Conservation (phyloP, 2,888 invertebrate genomes). For the Ernsta delagoae region DNA sequence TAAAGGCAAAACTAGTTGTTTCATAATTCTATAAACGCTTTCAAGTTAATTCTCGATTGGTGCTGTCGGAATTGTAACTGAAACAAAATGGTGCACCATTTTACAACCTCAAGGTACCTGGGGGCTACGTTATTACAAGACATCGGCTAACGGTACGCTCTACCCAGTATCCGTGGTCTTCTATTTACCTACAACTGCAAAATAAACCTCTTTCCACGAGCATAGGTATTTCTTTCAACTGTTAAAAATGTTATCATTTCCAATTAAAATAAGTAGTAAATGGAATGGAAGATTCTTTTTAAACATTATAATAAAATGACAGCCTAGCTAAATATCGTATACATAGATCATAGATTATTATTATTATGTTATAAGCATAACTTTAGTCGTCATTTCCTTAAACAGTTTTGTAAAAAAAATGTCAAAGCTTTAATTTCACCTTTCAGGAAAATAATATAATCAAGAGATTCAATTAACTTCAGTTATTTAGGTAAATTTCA, state of each 20-base stretch:
- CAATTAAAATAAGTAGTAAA: too few species aligned
- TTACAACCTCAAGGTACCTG: not conserved
- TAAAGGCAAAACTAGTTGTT: too few species aligned
- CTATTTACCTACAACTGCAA: slow-evolving; percentile 30
- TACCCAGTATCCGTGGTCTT: slow-evolving; percentile 14
- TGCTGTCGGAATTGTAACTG: not conserved
- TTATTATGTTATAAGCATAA: too few species aligned
- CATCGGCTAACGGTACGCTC: slow-evolving; percentile 22
- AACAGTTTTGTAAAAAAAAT: not conserved
- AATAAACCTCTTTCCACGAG: slow-evolving; percentile 20
- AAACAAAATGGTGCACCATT: not conserved
- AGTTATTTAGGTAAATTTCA: too few species aligned
- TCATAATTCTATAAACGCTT: not conserved
- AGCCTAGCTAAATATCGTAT: too few species aligned
- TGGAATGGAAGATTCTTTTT: too few species aligned
- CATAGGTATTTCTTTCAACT: slow-evolving; percentile 21
- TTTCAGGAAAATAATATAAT: not conserved
- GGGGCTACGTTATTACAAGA: slow-evolving; percentile 19
- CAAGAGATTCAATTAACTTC: not conserved
- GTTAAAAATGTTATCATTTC: slow-evolving; percentile 1
- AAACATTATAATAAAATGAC: too few species aligned
- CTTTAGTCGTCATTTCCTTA: not conserved
- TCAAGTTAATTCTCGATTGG: not conserved
- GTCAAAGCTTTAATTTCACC: not conserved
- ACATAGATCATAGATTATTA: too few species aligned